A percentile compares a stretch with the other conserved stretches of the same genome.
These are phyloP conservation scores for Nasonia vitripennis DNA, from an alignment of 1,140 invertebrate species.

Conservation along the genomic window DNA sequence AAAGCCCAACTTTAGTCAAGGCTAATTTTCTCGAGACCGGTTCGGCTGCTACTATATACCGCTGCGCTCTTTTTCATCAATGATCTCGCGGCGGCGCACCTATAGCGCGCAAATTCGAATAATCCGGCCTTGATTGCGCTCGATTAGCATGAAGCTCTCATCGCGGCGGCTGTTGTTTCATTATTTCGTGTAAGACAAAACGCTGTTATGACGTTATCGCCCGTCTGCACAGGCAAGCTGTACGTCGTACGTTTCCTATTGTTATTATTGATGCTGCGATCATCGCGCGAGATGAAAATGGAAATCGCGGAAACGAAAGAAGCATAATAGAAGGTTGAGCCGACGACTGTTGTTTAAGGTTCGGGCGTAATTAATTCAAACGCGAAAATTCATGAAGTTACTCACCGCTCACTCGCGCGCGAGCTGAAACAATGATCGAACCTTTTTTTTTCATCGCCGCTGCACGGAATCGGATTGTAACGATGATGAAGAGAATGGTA, in stretches of 20 bases:
- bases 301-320: conserved; percentile 31
- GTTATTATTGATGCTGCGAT: neutral
- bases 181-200: neutral
- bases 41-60: neutral
- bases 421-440: neutral
- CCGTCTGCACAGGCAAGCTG: no score
- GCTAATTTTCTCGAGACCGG: conserved; percentile 16
- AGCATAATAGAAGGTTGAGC: conserved; percentile 20
- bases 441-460: neutral
- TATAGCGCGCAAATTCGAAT: neutral
- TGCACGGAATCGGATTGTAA: neutral
- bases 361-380: neutral
- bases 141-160: conserved; percentile 7
- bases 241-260: no score
- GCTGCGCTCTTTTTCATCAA: neutral
- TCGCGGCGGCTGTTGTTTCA: neutral
- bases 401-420: neutral
- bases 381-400: neutral
- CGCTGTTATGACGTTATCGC: neutral
- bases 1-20: neutral
- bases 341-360: neutral
- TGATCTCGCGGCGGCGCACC: neutral
- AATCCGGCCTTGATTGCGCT: conserved; percentile 23
- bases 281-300: conserved; percentile 16
- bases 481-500: neutral